These are phyloP conservation scores for Potamilus streckersoni DNA, from an alignment of 1,140 invertebrate genomes.

Conservation along the genomic window DNA sequence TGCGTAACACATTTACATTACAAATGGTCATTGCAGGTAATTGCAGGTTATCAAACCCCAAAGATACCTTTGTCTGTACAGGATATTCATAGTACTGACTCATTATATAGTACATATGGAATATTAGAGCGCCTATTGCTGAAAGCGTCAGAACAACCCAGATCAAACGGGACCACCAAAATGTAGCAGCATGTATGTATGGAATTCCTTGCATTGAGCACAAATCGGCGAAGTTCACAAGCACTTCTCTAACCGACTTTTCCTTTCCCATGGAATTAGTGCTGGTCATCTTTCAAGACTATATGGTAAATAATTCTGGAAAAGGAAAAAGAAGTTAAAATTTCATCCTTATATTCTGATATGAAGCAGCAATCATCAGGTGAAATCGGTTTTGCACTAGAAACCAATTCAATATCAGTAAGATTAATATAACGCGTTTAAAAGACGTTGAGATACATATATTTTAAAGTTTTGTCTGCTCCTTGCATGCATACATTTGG, in stretches of 20 bases:
- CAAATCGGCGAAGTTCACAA: slow-evolving; percentile 28
- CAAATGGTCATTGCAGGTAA: slow-evolving; percentile 55
- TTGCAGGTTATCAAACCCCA: slow-evolving; percentile 20
- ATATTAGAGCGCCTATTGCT: slow-evolving; percentile 18
- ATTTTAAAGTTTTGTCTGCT: no score
- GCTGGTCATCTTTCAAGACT: no score
- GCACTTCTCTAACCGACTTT: slow-evolving; percentile 7
- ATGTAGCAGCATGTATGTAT: slow-evolving; percentile 26
- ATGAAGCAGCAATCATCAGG: no score
- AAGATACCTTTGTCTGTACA: slow-evolving; percentile 15
- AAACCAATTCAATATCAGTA: no score
- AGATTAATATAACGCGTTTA: no score
- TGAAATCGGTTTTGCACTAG: no score
- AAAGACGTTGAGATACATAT: no score
- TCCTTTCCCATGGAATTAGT: slow-evolving; percentile 4
- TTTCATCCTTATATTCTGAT: no score
- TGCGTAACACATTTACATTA: slow-evolving; percentile 44
- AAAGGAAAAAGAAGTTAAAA: no score
- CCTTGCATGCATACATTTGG: no score
- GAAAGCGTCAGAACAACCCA: no score
- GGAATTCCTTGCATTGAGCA: slow-evolving; percentile 39
- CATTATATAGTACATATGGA: slow-evolving; percentile 32
- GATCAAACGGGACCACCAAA: slow-evolving; percentile 12
- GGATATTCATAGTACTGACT: slow-evolving; percentile 28
- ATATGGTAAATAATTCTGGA: no score